Base-by-base conservation (phyloP, 2,888 invertebrate genomes). In the Hanleya hanleyi region DNA sequence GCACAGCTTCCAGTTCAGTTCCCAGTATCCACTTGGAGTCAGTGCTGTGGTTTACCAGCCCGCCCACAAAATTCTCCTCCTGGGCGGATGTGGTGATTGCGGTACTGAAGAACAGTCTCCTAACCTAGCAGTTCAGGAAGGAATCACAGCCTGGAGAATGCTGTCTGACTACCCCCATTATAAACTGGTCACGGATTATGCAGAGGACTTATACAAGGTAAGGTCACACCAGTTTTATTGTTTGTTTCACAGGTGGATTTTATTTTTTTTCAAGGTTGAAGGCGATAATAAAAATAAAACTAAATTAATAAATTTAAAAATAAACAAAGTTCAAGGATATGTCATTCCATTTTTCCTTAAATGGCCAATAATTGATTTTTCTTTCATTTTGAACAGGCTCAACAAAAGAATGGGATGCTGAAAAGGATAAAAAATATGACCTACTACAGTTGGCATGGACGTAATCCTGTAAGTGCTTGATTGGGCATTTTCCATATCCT, bases 161-260 rank as follows among this genome's bases (percentile, higher is more conserved):
- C 88, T 95, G 18, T 94, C 94, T 86, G 95, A 94, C 83, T 92
- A 92, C 81, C 95, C 95, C 0, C 93, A 93, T 85, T 95, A 94
- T 89, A 94, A 93, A 89, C 83, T 91, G 41, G 86, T 91, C 15
- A 85, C 87, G 4, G 86, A 88, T 72, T 81, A 86, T 69, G 86
- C 88, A 26, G 84, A 87, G 9, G 87, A 88, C 70, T 70, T 80
- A 61, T 74, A 73, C n/a, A 79, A 76, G 83, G 87, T 87, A 37
- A 29, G 22, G 9, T 35, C 18, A 47, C n/a, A n/a, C n/a, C n/a
- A n/a, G n/a, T n/a, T n/a, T n/a, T n/a, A n/a, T n/a, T n/a, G n/a
- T n/a, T n/a, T n/a, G n/a, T n/a, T n/a, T n/a, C n/a, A n/a, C n/a
- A n/a, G n/a, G n/a, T n/a, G n/a, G n/a, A n/a, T n/a, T n/a, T n/a